Conservation (phyloP, 2,888 invertebrate genomes). For the Morpho achilles region DNA sequence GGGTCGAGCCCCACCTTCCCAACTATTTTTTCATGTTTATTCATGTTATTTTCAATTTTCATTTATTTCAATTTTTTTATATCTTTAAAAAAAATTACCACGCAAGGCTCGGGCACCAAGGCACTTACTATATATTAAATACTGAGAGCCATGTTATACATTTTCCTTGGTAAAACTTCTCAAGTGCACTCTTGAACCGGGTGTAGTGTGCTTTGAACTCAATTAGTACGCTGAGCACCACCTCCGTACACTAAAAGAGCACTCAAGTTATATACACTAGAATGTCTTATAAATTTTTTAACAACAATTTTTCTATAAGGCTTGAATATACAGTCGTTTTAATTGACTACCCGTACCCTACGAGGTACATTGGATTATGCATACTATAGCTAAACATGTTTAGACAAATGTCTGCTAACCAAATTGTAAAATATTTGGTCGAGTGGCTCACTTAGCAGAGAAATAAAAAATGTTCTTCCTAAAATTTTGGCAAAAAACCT, state of each 20-base stretch:
- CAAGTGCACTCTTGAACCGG: constrained; percentile 3
- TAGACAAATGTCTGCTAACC: no score
- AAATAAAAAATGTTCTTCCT: no score
- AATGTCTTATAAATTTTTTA: constrained; percentile 9
- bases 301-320: neutral
- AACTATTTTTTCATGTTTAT: no score
- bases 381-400: no score
- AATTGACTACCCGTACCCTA: no score
- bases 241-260: constrained; percentile 9
- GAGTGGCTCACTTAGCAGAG: no score
- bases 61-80: neutral
- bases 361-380: no score
- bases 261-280: constrained; percentile 1
- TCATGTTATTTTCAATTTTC: neutral
- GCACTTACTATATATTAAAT: neutral
- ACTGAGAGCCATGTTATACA: neutral
- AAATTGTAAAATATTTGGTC: no score
- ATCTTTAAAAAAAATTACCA: no score
- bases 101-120: no score
- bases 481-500: no score
- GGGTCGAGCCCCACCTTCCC: no score
- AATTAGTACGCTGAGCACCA: constrained; percentile 16
- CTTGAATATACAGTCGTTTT: neutral
- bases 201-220: constrained; percentile 16
- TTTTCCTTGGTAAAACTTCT: constrained; percentile 7